Conservation (phyloP, 2,113 vertebrate genomes). For the Gallinago media region DNA sequence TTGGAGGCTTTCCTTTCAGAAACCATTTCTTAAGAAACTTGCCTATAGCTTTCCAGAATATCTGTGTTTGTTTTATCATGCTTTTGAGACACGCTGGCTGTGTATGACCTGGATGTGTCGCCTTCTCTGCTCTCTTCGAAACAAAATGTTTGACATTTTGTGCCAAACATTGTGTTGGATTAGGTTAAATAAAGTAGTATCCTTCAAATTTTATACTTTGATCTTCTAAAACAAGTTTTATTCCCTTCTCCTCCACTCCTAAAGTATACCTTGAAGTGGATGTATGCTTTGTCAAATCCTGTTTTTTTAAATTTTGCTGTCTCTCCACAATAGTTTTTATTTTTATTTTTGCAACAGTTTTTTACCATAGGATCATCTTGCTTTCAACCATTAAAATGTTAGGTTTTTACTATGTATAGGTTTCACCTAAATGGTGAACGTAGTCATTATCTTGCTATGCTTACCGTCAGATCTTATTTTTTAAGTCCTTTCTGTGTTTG, state of each 20-base stretch:
- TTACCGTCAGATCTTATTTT: neutral
- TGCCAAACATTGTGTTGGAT: neutral
- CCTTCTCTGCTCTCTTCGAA: neutral
- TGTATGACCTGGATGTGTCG: rapidly evolving
- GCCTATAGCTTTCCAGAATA: neutral
- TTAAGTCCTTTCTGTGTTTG: neutral
- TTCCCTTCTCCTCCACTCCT: neutral
- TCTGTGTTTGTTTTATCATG: neutral
- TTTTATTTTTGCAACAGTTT: neutral
- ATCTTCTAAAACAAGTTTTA: neutral
- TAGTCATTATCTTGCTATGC: neutral
- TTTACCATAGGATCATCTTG: neutral
- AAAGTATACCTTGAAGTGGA: neutral
- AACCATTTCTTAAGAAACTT: neutral
- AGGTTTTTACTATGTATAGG: neutral
- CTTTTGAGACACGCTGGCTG: neutral
- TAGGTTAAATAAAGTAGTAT: neutral
- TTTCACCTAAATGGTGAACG: neutral
- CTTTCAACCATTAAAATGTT: neutral
- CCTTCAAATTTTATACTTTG: neutral
- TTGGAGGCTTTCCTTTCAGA: neutral
- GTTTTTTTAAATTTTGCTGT: neutral
- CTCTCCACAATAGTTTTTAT: neutral
- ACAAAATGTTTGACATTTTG: neutral
- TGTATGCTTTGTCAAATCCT: neutral